phyloP scores from a whole-genome alignment of 2,797 vertebrate species.

The Acipenser transmontanus region DNA sequence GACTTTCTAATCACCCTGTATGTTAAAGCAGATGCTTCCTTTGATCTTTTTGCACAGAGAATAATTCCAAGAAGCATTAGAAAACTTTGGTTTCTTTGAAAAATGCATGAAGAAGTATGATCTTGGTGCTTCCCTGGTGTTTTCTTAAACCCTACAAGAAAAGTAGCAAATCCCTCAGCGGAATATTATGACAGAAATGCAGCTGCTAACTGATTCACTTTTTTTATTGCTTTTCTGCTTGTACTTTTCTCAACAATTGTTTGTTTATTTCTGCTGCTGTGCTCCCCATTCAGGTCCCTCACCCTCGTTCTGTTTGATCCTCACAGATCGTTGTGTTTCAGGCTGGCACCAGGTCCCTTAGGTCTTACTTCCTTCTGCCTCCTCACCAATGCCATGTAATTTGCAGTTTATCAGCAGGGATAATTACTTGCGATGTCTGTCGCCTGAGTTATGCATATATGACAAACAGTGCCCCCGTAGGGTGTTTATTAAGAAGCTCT shows the following conservation, averaged over 20 bases:
- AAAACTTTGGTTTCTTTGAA: slow-evolving; percentile 11
- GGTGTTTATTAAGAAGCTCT: too few relatives aligned
- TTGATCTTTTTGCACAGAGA: slow-evolving; percentile 25
- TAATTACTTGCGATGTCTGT: neutral
- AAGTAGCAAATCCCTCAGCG: neutral
- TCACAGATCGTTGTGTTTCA: neutral
- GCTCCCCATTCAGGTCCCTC: neutral
- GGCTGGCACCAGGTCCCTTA: neutral
- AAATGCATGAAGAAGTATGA: slow-evolving; percentile 17
- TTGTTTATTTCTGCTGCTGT: neutral
- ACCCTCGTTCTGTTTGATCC: neutral
- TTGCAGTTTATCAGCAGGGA: slow-evolving; percentile 8
- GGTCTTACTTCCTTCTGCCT: neutral
- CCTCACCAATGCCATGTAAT: slow-evolving; percentile 1
- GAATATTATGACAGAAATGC: slow-evolving; percentile 10
- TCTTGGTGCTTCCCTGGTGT: slow-evolving; percentile 13
- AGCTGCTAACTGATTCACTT: slow-evolving; percentile 13
- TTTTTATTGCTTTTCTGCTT: neutral
- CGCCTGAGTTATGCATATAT: neutral
- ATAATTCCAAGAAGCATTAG: slow-evolving; percentile 17
- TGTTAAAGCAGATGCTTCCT: slow-evolving; percentile 20
- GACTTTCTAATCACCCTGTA: neutral
- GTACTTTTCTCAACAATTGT: neutral
- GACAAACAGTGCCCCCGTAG: too few relatives aligned
- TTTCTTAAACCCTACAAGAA: slow-evolving; percentile 15